Evolutionary conservation across 2,888 invertebrate species (phyloP).

Genomic region (Drosophila stalkeri): DNA sequence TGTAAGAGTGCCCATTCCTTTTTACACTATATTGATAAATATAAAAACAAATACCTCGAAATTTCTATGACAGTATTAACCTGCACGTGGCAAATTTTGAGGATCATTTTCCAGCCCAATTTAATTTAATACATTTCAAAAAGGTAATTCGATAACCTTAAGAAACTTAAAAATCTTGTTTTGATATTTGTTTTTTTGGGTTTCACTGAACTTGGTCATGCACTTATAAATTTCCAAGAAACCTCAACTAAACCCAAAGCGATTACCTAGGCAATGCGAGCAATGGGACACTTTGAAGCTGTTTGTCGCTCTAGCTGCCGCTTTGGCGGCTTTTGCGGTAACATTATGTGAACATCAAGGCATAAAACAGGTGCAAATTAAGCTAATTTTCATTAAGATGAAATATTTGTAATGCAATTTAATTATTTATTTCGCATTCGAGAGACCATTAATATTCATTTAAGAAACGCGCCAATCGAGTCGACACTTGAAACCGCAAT

Average conservation of each 20-base stretch:
- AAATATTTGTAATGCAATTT: conserved; percentile 38
- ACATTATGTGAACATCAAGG: neutral
- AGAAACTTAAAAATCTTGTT: conserved; percentile 23
- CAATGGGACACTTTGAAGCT: neutral
- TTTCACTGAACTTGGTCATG: neutral
- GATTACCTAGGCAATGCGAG: conserved; percentile 2
- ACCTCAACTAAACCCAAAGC: neutral
- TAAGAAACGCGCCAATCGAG: conserved; percentile 39
- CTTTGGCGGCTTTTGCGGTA: neutral
- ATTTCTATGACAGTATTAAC: neutral
- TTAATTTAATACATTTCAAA: conserved; percentile 10
- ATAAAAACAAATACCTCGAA: neutral
- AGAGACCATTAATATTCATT: conserved; percentile 69
- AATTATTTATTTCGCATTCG: conserved; percentile 57
- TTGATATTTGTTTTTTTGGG: neutral
- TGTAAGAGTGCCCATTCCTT: neutral
- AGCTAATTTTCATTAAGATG: conserved; percentile 6
- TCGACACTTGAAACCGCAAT: conserved; percentile 66
- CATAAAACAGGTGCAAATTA: conserved; percentile 17
- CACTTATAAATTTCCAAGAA: conserved; percentile 6
- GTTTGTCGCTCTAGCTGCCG: neutral
- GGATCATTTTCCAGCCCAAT: conserved; percentile 13
- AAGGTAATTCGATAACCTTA: conserved; percentile 40
- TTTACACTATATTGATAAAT: neutral
- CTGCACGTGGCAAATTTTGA: neutral